Percentiles rank a stretch among this genome's conserved stretches.
These are phyloP conservation scores for Folsomia manolachei DNA, from an alignment of 2,888 invertebrate species.

Conservation along the genomic window DNA sequence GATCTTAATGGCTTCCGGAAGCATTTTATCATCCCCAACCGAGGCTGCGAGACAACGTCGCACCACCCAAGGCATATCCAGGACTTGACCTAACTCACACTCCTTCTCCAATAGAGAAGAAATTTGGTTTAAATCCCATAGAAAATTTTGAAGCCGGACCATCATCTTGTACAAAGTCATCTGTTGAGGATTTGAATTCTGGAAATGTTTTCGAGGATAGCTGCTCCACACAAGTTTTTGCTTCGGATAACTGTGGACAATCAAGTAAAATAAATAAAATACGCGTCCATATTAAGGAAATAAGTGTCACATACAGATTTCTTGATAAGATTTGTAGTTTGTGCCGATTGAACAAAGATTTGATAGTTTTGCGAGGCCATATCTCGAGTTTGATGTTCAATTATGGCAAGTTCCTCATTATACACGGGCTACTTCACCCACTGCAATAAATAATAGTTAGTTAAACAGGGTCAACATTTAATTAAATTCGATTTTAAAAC, in stretches of 20 bases:
- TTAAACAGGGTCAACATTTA: background rate
- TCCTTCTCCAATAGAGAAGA: constrained; percentile 36
- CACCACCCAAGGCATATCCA: constrained; percentile 49
- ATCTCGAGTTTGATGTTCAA: constrained; percentile 47
- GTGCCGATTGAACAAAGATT: constrained; percentile 49
- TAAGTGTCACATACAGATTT: constrained; percentile 36
- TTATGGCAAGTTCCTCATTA: constrained; percentile 47
- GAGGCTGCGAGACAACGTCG: constrained; percentile 41
- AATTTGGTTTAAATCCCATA: constrained; percentile 30
- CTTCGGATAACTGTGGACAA: constrained; percentile 43
- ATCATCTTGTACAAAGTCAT: constrained; percentile 33
- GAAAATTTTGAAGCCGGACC: constrained; percentile 32
- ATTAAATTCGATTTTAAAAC: background rate
- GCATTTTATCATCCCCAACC: constrained; percentile 44
- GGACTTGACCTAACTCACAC: constrained; percentile 26
- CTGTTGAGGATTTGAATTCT: constrained; percentile 26
- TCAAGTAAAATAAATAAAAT: too few species aligned
- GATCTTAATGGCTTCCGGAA: constrained; percentile 48
- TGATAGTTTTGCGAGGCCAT: constrained; percentile 50
- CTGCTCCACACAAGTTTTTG: constrained; percentile 34
- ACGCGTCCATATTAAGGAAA: background rate
- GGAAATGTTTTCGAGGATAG: constrained; percentile 39
- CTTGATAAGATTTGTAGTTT: constrained; percentile 47
- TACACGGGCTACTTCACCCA: constrained; percentile 46
- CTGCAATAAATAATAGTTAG: constrained; percentile 20